Percentiles rank a stretch among this genome's conserved stretches.
Conservation (phyloP, 2,113 vertebrate genomes). For the Scophthalmus maximus region DNA sequence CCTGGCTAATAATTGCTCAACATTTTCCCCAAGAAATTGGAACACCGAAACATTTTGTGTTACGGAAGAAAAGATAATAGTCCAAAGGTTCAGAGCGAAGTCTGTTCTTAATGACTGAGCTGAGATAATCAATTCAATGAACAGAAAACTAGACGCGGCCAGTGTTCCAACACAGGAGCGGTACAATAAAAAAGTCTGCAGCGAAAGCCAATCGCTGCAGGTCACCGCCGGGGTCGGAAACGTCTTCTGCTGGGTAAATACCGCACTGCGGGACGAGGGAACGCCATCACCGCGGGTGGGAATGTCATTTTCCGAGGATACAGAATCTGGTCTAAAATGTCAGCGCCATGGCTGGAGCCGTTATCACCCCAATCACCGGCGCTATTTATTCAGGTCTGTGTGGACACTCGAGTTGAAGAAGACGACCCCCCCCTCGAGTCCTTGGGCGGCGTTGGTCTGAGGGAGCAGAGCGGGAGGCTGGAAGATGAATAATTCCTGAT, state of each 20-base stretch:
- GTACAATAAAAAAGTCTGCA: not conserved
- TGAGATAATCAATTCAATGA: not conserved
- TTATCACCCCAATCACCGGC: constrained; percentile 20
- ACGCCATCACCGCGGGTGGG: constrained; percentile 29
- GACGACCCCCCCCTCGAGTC: not conserved
- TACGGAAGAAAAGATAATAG: not conserved
- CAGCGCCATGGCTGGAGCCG: constrained; percentile 10
- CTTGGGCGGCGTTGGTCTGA: not conserved
- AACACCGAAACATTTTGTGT: not conserved
- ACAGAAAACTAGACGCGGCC: not conserved
- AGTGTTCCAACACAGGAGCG: constrained; percentile 4
- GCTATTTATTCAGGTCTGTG: constrained; percentile 40
- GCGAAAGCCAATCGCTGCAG: not conserved
- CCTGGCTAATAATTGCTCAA: no score
- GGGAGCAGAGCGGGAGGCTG: constrained; percentile 4
- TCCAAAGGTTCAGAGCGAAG: not conserved
- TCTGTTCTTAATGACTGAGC: not conserved
- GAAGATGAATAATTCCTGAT: constrained; percentile 51
- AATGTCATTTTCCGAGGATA: constrained; percentile 53
- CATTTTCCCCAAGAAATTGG: not conserved
- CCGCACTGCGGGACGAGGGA: not conserved
- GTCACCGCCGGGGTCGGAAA: constrained; percentile 15
- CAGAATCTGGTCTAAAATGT: constrained; percentile 50
- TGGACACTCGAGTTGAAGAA: constrained; percentile 16
- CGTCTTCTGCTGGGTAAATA: constrained; percentile 10